Percentiles rank a stretch among this genome's conserved stretches.
These are phyloP conservation scores for Philopedon plagiatum DNA, from an alignment of 2,888 invertebrate genomes.

Conservation along the genomic window DNA sequence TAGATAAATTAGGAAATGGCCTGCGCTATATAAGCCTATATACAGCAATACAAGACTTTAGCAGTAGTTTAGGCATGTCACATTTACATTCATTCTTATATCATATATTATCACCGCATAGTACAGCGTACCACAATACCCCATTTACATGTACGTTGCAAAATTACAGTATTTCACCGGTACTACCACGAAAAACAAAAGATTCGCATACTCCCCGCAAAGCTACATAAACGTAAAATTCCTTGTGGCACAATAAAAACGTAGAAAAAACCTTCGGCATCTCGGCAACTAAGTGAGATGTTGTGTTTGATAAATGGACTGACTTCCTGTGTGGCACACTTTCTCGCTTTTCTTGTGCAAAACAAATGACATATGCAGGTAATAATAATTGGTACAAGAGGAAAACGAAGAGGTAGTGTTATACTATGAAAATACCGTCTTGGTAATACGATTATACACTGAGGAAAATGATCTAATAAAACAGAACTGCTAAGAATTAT, in stretches of 20 bases:
- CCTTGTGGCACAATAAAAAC: slow-evolving; percentile 21
- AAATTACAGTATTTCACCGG: background rate
- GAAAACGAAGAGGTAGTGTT: background rate
- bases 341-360: slow-evolving; percentile 25
- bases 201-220: slow-evolving; percentile 13
- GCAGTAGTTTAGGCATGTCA: too few relatives aligned
- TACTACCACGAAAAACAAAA: background rate
- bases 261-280: slow-evolving; percentile 34
- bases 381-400: slow-evolving; percentile 13
- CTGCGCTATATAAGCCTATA: too few relatives aligned
- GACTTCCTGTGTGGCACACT: slow-evolving; percentile 42
- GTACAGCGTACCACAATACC: too few relatives aligned
- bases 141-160: too few relatives aligned
- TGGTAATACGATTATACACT: background rate
- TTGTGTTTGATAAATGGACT: slow-evolving; percentile 47
- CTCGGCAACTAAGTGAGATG: slow-evolving; percentile 45
- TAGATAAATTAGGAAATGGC: too few relatives aligned
- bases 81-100: too few relatives aligned
- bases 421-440: background rate
- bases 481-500: too few relatives aligned
- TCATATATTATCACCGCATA: too few relatives aligned
- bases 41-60: too few relatives aligned
- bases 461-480: too few relatives aligned
- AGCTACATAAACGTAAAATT: slow-evolving; percentile 26
- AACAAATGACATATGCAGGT: slow-evolving; percentile 11